Evolutionary conservation across 2,888 invertebrate genomes (phyloP).

Genomic region (Drosophila conformis): DNA sequence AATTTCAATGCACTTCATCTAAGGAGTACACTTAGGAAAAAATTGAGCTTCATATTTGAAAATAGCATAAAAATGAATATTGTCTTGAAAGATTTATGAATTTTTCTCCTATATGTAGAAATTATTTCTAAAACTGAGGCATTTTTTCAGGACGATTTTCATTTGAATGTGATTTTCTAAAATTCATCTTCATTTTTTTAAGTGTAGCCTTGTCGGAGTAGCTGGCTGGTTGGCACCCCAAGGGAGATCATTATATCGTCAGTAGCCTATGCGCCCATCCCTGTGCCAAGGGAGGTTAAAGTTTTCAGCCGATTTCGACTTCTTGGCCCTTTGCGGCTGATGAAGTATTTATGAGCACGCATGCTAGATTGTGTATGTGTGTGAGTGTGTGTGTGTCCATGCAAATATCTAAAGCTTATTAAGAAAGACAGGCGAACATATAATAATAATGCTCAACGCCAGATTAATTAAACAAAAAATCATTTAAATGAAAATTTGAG

Average conservation of each 20-base stretch:
- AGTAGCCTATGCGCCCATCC: conserved; percentile 55
- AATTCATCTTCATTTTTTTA: neutral
- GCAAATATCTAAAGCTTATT: conserved; percentile 25
- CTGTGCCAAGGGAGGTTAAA: conserved; percentile 31
- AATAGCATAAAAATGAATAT: too few relatives aligned
- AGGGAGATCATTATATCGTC: conserved; percentile 79
- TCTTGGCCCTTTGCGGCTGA: conserved; percentile 61
- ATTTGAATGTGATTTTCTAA: neutral
- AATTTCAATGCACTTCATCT: conserved; percentile 70
- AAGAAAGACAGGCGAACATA: conserved; percentile 17
- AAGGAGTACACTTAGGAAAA: neutral
- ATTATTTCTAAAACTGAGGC: too few relatives aligned
- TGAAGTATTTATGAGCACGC: conserved; percentile 71
- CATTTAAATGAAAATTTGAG: neutral
- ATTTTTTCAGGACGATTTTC: neutral
- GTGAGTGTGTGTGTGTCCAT: conserved; percentile 13
- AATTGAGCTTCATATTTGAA: too few relatives aligned
- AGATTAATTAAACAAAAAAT: neutral
- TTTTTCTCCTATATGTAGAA: too few relatives aligned
- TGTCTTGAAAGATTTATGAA: too few relatives aligned
- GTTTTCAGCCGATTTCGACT: conserved; percentile 61
- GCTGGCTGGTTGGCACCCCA: conserved; percentile 44
- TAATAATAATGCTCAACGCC: neutral
- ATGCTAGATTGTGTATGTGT: conserved; percentile 28
- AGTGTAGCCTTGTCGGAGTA: conserved; percentile 3